phyloP scores from a whole-genome alignment of 2,113 vertebrate species.

The Trematomus loennbergii region DNA sequence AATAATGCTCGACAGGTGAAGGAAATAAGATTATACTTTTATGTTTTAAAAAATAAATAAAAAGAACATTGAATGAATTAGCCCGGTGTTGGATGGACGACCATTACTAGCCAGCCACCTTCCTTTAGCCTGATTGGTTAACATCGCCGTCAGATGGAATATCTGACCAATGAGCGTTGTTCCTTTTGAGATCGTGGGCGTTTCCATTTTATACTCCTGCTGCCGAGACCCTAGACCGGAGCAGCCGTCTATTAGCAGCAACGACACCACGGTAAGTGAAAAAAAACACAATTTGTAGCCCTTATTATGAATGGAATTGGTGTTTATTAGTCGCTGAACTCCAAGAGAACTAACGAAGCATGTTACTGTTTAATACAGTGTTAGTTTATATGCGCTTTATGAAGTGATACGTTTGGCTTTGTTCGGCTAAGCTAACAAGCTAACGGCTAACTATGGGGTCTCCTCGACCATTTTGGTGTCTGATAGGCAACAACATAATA shows the following conservation, averaged over 20 bases:
- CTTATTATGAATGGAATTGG: fast-evolving
- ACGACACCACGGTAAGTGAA: constrained; percentile 41
- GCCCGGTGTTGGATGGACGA: neutral
- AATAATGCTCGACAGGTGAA: neutral
- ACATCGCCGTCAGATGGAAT: neutral
- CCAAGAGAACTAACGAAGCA: fast-evolving
- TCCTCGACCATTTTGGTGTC: constrained; percentile 66
- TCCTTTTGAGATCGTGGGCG: constrained; percentile 32
- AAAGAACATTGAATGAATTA: neutral
- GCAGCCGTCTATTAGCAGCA: neutral
- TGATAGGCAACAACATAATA: neutral
- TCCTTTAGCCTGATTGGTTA: constrained; percentile 18
- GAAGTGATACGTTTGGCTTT: neutral
- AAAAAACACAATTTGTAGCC: fast-evolving
- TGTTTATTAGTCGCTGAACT: fast-evolving
- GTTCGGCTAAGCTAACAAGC: constrained; percentile 59
- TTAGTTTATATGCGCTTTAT: fast-evolving
- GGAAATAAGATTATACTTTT: neutral
- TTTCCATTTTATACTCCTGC: neutral
- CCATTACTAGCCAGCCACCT: neutral
- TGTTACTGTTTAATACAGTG: fast-evolving
- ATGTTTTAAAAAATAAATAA: too few species aligned
- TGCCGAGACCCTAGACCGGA: constrained; percentile 14
- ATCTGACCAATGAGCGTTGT: constrained; percentile 43
- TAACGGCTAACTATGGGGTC: constrained; percentile 55